Evolutionary conservation across 2,113 vertebrate species (phyloP).

Genomic region (Semicossyphus pulcher): DNA sequence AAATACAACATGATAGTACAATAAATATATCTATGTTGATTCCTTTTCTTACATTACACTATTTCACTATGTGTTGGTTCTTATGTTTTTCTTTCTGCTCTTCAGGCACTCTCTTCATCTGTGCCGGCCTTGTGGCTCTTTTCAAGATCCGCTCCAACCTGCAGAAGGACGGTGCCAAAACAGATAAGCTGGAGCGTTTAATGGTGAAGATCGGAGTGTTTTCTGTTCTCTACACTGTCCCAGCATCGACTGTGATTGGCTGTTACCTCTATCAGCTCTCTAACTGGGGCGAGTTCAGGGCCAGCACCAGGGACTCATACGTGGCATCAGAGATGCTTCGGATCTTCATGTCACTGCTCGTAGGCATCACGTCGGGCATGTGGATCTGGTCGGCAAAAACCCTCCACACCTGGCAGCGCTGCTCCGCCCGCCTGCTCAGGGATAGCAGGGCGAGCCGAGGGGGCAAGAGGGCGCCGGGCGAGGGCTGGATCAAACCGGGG

Average conservation of each 20-base stretch:
- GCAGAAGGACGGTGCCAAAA: conserved; percentile 98
- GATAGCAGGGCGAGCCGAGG: conserved; percentile 87
- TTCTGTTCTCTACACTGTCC: conserved; percentile 98
- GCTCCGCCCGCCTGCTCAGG: conserved; percentile 91
- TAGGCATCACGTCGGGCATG: conserved; percentile 98
- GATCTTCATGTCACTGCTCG: conserved; percentile 97
- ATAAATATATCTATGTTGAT: not conserved
- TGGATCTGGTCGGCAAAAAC: conserved; percentile 99
- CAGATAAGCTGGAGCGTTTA: conserved; percentile 96
- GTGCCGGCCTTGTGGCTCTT: conserved; percentile 94
- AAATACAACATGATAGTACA: conserved; percentile 10
- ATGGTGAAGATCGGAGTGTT: conserved; percentile 99
- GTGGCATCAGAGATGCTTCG: conserved; percentile 97
- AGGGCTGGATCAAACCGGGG: conserved; percentile 92
- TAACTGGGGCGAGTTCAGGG: conserved; percentile 92
- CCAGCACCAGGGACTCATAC: conserved; percentile 90
- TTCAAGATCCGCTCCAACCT: conserved; percentile 99
- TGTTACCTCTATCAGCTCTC: conserved; percentile 98
- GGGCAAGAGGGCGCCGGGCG: conserved; percentile 86
- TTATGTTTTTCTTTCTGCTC: conserved; percentile 8
- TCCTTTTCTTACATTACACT: not conserved
- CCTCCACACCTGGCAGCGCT: conserved; percentile 97
- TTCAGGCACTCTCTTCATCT: conserved; percentile 93
- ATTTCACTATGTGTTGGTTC: not conserved
- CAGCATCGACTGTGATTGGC: conserved; percentile 95